Evolutionary conservation across 2,888 invertebrate species (phyloP).

Genomic region (Autographa pulchrina): DNA sequence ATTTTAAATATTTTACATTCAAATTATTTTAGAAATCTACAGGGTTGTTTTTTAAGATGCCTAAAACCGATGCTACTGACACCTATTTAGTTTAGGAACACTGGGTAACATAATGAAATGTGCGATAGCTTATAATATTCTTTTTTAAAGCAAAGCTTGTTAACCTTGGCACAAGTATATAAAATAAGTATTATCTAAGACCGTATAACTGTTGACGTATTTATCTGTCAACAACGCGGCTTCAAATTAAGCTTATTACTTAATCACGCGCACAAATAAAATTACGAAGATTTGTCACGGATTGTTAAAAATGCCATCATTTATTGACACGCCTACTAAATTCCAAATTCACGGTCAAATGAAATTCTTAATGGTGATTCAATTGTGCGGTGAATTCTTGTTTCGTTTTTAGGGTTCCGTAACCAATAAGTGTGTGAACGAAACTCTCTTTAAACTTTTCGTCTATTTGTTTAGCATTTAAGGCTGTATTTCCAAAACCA

Average conservation of each 20-base stretch:
- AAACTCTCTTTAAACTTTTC: neutral
- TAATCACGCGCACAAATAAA: slow-evolving; percentile 10
- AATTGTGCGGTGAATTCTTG: slow-evolving; percentile 2
- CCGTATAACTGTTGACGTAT: neutral
- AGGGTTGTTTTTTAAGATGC: neutral
- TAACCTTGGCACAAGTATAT: neutral
- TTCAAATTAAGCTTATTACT: neutral
- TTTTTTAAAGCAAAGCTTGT: neutral
- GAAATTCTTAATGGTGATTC: slow-evolving; percentile 8
- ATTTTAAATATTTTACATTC: neutral
- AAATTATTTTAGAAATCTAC: neutral
- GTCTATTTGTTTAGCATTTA: no score
- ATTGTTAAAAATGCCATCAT: slow-evolving; percentile 3
- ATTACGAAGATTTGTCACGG: neutral
- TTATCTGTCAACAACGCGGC: neutral
- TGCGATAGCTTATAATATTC: no score
- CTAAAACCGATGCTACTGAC: neutral
- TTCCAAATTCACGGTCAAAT: slow-evolving; percentile 13
- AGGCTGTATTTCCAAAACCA: no score
- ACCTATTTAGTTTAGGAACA: no score
- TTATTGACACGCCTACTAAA: slow-evolving; percentile 6
- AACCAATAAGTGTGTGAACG: neutral
- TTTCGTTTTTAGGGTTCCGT: neutral
- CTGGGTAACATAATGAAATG: no score
- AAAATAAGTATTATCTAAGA: neutral